Base-by-base conservation (phyloP, 2,113 vertebrate species). In the Dipodomys spectabilis region DNA sequence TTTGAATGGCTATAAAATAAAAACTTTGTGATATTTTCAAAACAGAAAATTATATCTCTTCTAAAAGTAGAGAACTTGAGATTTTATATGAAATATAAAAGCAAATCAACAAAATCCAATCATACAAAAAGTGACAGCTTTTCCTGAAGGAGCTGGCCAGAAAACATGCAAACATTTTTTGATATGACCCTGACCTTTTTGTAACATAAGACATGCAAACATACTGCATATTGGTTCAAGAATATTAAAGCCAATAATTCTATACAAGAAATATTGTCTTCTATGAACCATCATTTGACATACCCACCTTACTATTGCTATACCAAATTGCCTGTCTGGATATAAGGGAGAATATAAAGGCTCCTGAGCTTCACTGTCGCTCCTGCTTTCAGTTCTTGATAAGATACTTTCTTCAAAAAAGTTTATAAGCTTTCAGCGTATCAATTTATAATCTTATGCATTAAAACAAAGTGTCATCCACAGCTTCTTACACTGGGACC, bases 11-110 rank as follows among this genome's bases (percentile, higher is more conserved):
- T 13, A 53, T 3, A 84, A 1, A 65, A 39, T 60, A 30, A 68
- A 82, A 92, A 85, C 27, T 53, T 35, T 10, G 0, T 49, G 71
- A 53, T 57, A 73, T 30, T 64, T 77, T 87, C 44, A 93, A 35
- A 89, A 68, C 90, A 71, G 28, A 93, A 80, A 73, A 19, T 2
- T 65, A 73, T 44, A n/a, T 77, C 35, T 72, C 27, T 85, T 94
- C 30, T 84, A 73, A 73, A 71, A 82, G 84, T 88, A 92, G 73
- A 81, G 35, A 3, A 22, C 25, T 22, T 22, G 67, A 74, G 18
- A 62, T 2, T 28, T 0, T 44, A 27, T 85, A 82, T 79, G 11
- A 64, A 4, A 67, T 27, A 72, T 32, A 64, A 74, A 39, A 30
- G 12, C 18, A 93, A 53, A 23, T 35, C 11, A 28, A 25, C 80